phyloP scores from a whole-genome alignment of 2,797 vertebrate species.

The Picus viridis region DNA sequence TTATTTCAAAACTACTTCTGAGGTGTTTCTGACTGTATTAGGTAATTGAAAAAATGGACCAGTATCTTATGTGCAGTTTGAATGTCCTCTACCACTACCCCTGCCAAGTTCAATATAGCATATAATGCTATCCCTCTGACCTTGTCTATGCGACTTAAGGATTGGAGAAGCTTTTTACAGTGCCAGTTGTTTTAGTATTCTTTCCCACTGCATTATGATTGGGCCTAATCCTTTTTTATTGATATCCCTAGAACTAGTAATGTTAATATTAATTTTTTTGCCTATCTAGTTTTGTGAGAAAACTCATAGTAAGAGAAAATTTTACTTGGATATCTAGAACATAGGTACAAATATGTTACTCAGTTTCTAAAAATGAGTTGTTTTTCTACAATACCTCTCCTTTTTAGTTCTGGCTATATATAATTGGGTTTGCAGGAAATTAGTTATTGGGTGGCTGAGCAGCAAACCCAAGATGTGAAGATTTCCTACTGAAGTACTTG shows the following conservation, averaged over 20 bases:
- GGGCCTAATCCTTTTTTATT: background rate
- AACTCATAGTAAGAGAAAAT: background rate
- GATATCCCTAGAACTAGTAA: background rate
- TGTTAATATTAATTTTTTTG: background rate
- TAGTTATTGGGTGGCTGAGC: conserved; percentile 38
- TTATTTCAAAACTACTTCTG: background rate
- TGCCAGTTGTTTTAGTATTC: background rate
- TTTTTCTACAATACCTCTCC: conserved; percentile 26
- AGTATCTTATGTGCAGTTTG: background rate
- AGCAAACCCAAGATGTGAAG: conserved; percentile 1
- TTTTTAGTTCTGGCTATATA: background rate
- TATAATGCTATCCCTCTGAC: background rate
- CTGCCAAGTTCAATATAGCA: fast-evolving
- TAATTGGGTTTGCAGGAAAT: conserved; percentile 19
- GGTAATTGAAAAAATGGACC: background rate
- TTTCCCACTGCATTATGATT: background rate
- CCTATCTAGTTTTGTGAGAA: background rate
- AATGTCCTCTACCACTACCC: background rate
- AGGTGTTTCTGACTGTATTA: background rate
- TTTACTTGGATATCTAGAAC: background rate
- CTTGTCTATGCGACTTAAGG: background rate
- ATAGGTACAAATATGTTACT: background rate
- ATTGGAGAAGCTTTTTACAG: background rate
- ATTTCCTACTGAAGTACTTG: conserved; percentile 29
- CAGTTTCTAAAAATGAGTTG: background rate